Evolutionary conservation across 1,140 invertebrate species (phyloP).

Genomic region (Apis mellifera): Amel_HAv3.1 CM009942.2:859501-860000

Average conservation of each 20-base stretch:
- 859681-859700: constrained; percentile 40
- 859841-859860: too few species aligned
- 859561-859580: constrained; percentile 27
- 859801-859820: too few species aligned
- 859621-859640: constrained; percentile 41
- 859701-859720: constrained; percentile 38
- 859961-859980: constrained; percentile 35
- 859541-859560: constrained; percentile 20
- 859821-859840: too few species aligned
- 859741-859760: constrained; percentile 34
- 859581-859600: constrained; percentile 41
- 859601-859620: constrained; percentile 52
- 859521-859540: constrained; percentile 5
- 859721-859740: constrained; percentile 25
- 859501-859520: constrained; percentile 26
- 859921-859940: constrained; percentile 50
- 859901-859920: constrained; percentile 25
- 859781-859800: too few species aligned
- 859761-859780: too few species aligned
- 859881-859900: background rate
- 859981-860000: constrained; percentile 56
- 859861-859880: background rate
- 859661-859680: constrained; percentile 32
- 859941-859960: constrained; percentile 58
- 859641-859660: constrained; percentile 24